Base-by-base conservation (phyloP, 2,113 vertebrate species). In the Numenius arquata region DNA sequence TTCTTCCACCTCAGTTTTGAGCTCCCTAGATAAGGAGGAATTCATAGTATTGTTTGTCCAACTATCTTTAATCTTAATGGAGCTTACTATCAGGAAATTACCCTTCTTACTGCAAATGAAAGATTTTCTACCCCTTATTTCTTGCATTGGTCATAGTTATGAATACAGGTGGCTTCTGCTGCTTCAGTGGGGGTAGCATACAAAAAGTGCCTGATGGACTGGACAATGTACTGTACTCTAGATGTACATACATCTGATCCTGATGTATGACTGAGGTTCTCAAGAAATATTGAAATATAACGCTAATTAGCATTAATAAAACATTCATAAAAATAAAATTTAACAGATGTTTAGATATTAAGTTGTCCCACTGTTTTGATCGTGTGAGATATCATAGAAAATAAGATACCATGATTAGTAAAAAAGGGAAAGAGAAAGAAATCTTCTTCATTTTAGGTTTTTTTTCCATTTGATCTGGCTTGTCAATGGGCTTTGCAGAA, bases 11-110 rank as follows among this genome's bases (percentile, higher is more conserved):
- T 56, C 30, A 36, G 6, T 58, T 77, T 58, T 66, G 66, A 84
- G 3, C 8, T 70, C 9, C 8, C 6, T 34, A 8, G 13, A 34
- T 70, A 6, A 18, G 6, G 2, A 0, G 0, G 18, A 32, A 52
- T 56, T 79, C 25, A 41, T 14, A n/a, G 22, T n/a, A 15, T 34
- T n/a, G 3, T 56, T 50, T 78, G 19, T 47, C 43, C 21, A 32
- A 71, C 20, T 36, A 20, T 29, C 55, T 89, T 85, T 66, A 61
- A 77, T 58, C 5, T 3, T 72, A 65, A 18, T 15, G 18, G 11
- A 53, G 0, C 3, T 81, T 61, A 45, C 6, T 27, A 5, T 43
- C 20, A 58, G 11, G 22, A 63, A 85, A 63, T 55, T 50, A 59
- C 11, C 5, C 6, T 30, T 59, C 16, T 36, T 72, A 41, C 2